Evolutionary conservation across 2,113 vertebrate genomes (phyloP), one percentile per base, ranked within the genome.

Genomic region (Amphilophus citrinellus): DNA sequence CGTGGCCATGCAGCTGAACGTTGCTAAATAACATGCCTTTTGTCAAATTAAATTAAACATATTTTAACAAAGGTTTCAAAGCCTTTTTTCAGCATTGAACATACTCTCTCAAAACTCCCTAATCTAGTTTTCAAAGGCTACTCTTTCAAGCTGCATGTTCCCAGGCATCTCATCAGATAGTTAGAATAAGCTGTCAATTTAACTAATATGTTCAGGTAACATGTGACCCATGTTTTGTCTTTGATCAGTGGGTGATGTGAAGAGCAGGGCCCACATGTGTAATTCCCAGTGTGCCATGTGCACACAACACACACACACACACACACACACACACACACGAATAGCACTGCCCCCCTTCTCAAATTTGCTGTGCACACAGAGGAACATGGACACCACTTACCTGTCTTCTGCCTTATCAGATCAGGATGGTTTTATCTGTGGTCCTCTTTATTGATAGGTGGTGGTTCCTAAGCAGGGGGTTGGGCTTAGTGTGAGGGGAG

Each of bases 161-260:
- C 82, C 42, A 80, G 63, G 80, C 57, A 83, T 84, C 85, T 89
- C 58, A 84, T 83, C 66, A 79, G 60, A 71, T 85, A 77, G 83
- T 84, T 68, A 77, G 61, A 47, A 77, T 79, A 83, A 92, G 87
- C 81, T 86, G 76, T 77, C 76, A 91, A 84, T 88, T 88, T 84
- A 79, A 66, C 22, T 85, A 80, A 93, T 91, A 85, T 86, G 84
- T 79, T 85, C 75, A 92, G 91, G 89, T 90, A 90, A 88, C 93
- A 91, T 86, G 91, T 91, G 90, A 93, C 88, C 59, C 77, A 22
- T 88, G 89, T 92, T 92, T 93, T 91, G 87, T 88, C 44, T 91
- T 78, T 66, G 82, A 66, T 91, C 84, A 88, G 60, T 81, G 56
- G 85, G 42, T 89, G 86, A 87, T 79, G 84, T 80, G 80, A 87